A percentile compares a stretch with the other conserved stretches of the same genome.
Evolutionary conservation across 2,797 vertebrate species (phyloP).

Genomic region (Gorsachius magnificus): DNA sequence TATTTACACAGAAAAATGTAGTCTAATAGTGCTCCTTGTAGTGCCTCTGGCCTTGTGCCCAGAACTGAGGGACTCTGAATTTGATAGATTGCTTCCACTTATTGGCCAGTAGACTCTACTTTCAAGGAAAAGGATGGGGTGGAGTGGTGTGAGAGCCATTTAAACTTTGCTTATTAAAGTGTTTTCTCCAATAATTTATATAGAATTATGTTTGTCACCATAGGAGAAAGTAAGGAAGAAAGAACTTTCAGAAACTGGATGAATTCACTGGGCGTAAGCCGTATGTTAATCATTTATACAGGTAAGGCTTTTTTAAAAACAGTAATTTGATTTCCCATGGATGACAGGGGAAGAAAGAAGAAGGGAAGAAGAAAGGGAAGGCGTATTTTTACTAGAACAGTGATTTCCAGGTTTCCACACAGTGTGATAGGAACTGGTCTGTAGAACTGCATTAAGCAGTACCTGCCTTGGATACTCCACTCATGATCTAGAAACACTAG

Average conservation of each 20-base stretch:
- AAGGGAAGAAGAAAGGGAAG: neutral
- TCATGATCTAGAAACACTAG: neutral
- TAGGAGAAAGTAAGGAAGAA: conserved; percentile 93
- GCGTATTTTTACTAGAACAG: neutral
- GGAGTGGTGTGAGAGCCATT: neutral
- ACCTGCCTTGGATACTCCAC: neutral
- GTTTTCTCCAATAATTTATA: conserved; percentile 9
- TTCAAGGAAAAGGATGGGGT: neutral
- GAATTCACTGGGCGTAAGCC: conserved; percentile 93
- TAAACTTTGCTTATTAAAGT: neutral
- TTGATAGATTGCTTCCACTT: neutral
- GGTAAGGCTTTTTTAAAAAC: conserved; percentile 72
- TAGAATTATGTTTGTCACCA: conserved; percentile 44
- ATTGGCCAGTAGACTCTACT: neutral
- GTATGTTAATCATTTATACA: conserved; percentile 91
- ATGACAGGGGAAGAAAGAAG: neutral
- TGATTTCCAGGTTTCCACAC: neutral
- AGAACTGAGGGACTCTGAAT: neutral
- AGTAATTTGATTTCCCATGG: neutral
- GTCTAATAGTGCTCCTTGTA: neutral
- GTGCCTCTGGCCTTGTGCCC: neutral
- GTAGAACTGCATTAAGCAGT: neutral
- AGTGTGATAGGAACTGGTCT: neutral
- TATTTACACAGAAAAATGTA: neutral
- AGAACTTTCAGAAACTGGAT: conserved; percentile 98